Evolutionary conservation across 1,140 invertebrate genomes (phyloP).

Genomic region (Drosophila elegans): DNA sequence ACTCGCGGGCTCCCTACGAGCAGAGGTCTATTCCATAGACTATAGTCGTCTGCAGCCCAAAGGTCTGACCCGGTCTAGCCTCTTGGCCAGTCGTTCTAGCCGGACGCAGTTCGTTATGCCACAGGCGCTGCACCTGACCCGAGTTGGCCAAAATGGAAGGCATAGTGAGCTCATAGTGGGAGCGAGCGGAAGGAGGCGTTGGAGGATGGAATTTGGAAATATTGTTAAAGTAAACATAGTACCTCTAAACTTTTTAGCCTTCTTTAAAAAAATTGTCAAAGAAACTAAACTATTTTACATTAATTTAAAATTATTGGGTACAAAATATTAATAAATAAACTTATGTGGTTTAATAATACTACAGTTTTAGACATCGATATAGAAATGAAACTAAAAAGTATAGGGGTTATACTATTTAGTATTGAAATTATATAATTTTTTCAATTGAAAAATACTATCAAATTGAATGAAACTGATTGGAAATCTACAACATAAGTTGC

Average conservation of each 20-base stretch:
- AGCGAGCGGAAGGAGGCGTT: not conserved
- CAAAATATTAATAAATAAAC: no score
- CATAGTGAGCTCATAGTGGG: constrained; percentile 59
- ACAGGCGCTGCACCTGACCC: constrained; percentile 41
- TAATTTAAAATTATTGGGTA: no score
- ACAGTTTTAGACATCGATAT: no score
- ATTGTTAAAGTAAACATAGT: no score
- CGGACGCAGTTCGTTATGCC: constrained; percentile 23
- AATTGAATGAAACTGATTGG: not conserved
- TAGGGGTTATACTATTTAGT: no score
- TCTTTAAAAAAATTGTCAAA: no score
- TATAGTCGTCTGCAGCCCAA: not conserved
- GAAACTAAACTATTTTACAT: no score
- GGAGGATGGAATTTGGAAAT: not conserved
- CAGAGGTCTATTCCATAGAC: not conserved
- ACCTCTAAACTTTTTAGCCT: no score
- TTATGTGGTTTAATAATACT: no score
- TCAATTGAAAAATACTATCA: no score
- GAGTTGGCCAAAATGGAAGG: constrained; percentile 7
- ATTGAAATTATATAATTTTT: no score
- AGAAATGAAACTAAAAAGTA: no score
- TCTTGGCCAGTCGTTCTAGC: constrained; percentile 32
- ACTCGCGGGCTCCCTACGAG: constrained; percentile 30
- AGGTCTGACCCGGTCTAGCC: constrained; percentile 37
- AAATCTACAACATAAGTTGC: not conserved